Evolutionary conservation across 2,888 invertebrate genomes (phyloP), one percentile per base, ranked within the genome.

Genomic region (Phlogophora meticulosa): DNA sequence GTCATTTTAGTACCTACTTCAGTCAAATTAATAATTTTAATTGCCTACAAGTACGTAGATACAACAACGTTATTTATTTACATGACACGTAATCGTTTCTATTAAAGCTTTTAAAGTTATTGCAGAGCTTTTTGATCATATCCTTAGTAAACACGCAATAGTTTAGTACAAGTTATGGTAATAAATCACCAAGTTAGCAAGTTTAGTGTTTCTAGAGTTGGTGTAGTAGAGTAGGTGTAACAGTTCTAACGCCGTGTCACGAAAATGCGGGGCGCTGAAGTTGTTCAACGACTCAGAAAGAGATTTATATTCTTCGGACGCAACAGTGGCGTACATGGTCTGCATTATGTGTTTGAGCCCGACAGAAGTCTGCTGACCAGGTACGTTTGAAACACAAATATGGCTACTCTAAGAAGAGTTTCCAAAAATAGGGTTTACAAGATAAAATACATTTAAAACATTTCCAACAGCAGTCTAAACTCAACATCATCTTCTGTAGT

Each of bases 331-430:
- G 81, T 94, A 20, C 97, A 97, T 81, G 97, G 97, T 4, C 90
- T 96, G 36, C 93, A 93, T 69, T 96, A 96, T 86, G 89, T 97
- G 49, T 96, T 96, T 46, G 94, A 95, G 71, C 88, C 90, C 51
- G 92, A 93, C 13, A 83, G 93, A 11, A 96, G 92, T 83, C 94
- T 94, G 90, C 86, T 94, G 1, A 95, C 96, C 84, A 96, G 96
- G 96, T 96, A 88, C 13, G 17, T 7, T 20, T 57, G 15, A 4
- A 36, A 36, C n/a, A n/a, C n/a, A n/a, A n/a, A n/a, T n/a, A n/a
- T n/a, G n/a, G n/a, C n/a, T n/a, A n/a, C n/a, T n/a, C n/a, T n/a
- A n/a, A n/a, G n/a, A n/a, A n/a, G n/a, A n/a, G n/a, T n/a, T n/a
- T n/a, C n/a, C n/a, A n/a, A n/a, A n/a, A n/a, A n/a, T n/a, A n/a